These are phyloP conservation scores for Stratiolaelaps scimitus DNA, from an alignment of 1,140 invertebrate genomes.

Conservation along the genomic window DNA sequence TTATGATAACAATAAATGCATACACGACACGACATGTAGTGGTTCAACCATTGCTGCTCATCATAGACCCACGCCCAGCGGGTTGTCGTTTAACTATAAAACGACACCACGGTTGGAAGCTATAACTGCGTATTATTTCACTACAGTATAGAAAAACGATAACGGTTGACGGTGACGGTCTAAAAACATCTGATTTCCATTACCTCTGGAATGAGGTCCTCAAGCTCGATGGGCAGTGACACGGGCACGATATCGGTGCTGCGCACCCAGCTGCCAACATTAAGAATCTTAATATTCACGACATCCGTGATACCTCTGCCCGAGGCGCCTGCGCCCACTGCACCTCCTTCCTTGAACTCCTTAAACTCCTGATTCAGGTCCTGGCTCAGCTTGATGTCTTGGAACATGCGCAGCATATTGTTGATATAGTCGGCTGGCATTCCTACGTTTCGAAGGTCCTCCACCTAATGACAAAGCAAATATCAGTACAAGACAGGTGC, in stretches of 20 bases:
- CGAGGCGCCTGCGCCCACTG: constrained; percentile 41
- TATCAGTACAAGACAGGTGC: constrained; percentile 17
- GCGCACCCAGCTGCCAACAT: constrained; percentile 93
- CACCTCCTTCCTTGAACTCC: constrained; percentile 50
- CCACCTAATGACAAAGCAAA: constrained; percentile 30
- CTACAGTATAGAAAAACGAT: too few relatives aligned
- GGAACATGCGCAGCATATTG: constrained; percentile 71
- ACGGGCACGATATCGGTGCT: constrained; percentile 86
- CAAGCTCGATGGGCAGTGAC: constrained; percentile 85
- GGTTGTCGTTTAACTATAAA: too few relatives aligned
- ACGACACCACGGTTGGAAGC: too few relatives aligned
- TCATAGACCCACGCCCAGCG: too few relatives aligned
- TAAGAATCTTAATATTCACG: constrained; percentile 69
- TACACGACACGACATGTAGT: too few relatives aligned
- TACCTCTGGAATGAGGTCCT: constrained; percentile 92
- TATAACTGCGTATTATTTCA: too few relatives aligned
- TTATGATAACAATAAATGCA: too few relatives aligned
- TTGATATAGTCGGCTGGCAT: constrained; percentile 99
- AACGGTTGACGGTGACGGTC: too few relatives aligned
- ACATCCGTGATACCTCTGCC: constrained; percentile 38
- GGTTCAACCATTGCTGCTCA: too few relatives aligned
- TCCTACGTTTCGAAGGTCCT: constrained; percentile 56
- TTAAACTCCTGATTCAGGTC: constrained; percentile 93
- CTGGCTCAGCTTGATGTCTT: constrained; percentile 97
- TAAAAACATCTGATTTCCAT: too few relatives aligned